These are phyloP conservation scores for Cebidichthys violaceus DNA, from an alignment of 2,113 vertebrate genomes.

Conservation along the genomic window DNA sequence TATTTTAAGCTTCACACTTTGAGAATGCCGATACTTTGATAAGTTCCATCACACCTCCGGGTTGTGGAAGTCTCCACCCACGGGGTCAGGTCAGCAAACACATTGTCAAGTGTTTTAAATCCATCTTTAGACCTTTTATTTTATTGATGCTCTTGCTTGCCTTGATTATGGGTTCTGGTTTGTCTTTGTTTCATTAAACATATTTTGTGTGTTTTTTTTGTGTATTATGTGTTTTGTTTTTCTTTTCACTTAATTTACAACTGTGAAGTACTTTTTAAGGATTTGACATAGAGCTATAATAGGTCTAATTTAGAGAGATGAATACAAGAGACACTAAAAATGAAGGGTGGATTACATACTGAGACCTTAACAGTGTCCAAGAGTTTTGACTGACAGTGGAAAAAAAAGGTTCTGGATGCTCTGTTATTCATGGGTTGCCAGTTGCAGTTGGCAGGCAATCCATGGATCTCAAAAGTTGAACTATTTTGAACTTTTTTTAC, in stretches of 20 bases:
- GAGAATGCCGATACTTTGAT: constrained; percentile 22
- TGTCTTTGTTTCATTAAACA: background rate
- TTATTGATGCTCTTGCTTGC: background rate
- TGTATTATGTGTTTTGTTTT: background rate
- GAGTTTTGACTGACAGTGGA: background rate
- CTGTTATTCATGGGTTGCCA: background rate
- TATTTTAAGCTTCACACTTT: constrained; percentile 20
- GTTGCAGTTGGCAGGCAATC: background rate
- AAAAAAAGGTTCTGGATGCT: background rate
- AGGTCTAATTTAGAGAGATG: background rate
- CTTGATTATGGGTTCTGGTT: background rate
- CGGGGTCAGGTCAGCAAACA: constrained; percentile 15
- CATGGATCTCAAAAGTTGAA: background rate
- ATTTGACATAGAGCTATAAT: background rate
- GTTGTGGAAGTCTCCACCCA: constrained; percentile 8
- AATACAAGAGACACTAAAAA: constrained; percentile 1
- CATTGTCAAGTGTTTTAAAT: constrained; percentile 1
- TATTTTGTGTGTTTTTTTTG: too few species aligned
- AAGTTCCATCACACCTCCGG: constrained; percentile 29
- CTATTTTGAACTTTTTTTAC: background rate
- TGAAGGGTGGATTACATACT: background rate
- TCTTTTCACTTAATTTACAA: background rate
- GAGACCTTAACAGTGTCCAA: background rate
- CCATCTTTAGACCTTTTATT: background rate
- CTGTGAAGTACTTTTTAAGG: background rate